Percentiles rank a stretch among this genome's conserved stretches.
These are phyloP conservation scores for Ophraella communa DNA, from an alignment of 2,888 invertebrate species.

Conservation along the genomic window DNA sequence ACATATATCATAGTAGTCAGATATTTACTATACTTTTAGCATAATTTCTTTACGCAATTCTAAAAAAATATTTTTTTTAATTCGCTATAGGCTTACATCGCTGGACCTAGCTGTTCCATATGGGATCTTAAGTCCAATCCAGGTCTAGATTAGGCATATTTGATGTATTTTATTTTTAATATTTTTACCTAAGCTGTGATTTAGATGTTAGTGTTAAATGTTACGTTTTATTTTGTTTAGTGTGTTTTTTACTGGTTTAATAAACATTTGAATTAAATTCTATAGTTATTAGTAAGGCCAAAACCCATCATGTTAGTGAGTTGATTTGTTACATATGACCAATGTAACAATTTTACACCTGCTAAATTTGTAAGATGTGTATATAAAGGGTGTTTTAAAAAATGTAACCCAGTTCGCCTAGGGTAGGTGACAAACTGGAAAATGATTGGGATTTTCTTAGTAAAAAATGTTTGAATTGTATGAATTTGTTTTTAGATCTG, in stretches of 20 bases:
- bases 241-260: background rate
- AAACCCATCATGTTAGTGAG: background rate
- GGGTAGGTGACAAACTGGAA: too few species aligned
- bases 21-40: too few species aligned
- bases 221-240: background rate
- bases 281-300: too few species aligned
- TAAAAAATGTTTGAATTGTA: too few species aligned
- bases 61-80: slow-evolving; percentile 7
- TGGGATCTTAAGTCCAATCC: slow-evolving; percentile 11
- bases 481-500: too few species aligned
- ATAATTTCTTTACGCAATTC: too few species aligned
- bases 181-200: too few species aligned
- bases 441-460: too few species aligned
- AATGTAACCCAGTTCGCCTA: background rate
- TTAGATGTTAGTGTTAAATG: too few species aligned
- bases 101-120: slow-evolving; percentile 13
- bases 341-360: background rate
- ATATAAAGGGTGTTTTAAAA: background rate
- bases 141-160: background rate
- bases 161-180: background rate
- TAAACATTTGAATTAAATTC: background rate
- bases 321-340: background rate
- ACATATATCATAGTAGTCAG: too few species aligned
- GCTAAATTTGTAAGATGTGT: background rate
- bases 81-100: slow-evolving; percentile 20